Evolutionary conservation across 2,113 vertebrate genomes (phyloP).

Genomic region (Pimephales promelas): DNA sequence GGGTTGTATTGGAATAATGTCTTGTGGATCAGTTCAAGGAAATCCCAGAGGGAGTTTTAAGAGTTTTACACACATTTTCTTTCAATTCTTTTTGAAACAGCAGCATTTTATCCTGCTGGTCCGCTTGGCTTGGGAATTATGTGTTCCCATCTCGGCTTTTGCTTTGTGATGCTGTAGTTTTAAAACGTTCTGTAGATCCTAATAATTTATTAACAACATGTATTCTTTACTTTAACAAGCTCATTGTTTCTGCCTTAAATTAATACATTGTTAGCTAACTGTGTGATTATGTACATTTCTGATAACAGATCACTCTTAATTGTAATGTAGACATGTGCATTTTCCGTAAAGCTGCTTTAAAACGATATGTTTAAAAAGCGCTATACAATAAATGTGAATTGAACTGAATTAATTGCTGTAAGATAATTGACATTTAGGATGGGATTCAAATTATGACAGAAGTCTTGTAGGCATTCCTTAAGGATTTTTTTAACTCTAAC

Average conservation of each 20-base stretch:
- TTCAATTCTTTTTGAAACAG: neutral
- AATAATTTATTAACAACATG: too few relatives aligned
- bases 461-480: neutral
- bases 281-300: too few relatives aligned
- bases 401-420: neutral
- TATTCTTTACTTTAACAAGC: too few relatives aligned
- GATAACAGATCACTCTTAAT: too few relatives aligned
- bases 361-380: too few relatives aligned
- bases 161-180: neutral
- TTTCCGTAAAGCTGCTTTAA: too few relatives aligned
- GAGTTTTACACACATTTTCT: neutral
- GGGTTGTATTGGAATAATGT: neutral
- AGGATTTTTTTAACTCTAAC: neutral
- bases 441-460: neutral
- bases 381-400: neutral
- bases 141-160: neutral
- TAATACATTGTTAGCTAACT: too few relatives aligned
- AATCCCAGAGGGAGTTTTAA: neutral
- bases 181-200: too few relatives aligned
- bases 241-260: too few relatives aligned
- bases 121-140: neutral
- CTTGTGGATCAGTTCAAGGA: neutral
- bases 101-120: neutral
- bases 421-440: neutral
- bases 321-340: too few relatives aligned